These are phyloP conservation scores for Palloptera scutellata DNA, from an alignment of 2,888 invertebrate species.

Conservation along the genomic window DNA sequence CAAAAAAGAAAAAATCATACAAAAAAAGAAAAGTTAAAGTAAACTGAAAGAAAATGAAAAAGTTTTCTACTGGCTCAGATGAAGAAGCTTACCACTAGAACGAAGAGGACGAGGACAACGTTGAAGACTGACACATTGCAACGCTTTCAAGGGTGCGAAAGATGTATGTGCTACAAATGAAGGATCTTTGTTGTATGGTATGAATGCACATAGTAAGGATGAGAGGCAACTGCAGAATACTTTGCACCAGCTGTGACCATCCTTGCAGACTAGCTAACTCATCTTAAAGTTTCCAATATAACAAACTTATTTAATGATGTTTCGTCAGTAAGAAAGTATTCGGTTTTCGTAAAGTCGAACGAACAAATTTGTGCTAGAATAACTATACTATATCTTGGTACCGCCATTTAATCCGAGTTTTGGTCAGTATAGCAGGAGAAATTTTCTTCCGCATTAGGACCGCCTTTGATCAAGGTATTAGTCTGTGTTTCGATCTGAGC, in stretches of 20 bases:
- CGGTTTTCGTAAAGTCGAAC: too few species aligned
- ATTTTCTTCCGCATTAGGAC: too few species aligned
- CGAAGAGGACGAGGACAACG: neutral
- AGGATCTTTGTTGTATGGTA: neutral
- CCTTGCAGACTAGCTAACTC: slow-evolving; percentile 9
- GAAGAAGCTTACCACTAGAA: neutral
- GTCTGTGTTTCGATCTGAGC: too few species aligned
- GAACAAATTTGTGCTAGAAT: too few species aligned
- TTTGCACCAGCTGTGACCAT: slow-evolving; percentile 47
- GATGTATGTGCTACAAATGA: slow-evolving; percentile 19
- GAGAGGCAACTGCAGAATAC: slow-evolving; percentile 2
- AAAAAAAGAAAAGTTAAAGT: slow-evolving; percentile 35
- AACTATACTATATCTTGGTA: too few species aligned
- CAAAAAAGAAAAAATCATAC: slow-evolving; percentile 3
- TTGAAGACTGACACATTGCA: slow-evolving; percentile 24
- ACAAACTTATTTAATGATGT: too few species aligned
- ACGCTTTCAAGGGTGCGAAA: slow-evolving; percentile 19
- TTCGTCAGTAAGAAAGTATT: too few species aligned
- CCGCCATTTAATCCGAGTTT: too few species aligned
- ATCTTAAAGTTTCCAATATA: slow-evolving; percentile 37
- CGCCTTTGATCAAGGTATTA: too few species aligned
- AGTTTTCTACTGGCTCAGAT: neutral
- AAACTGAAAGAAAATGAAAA: slow-evolving; percentile 35
- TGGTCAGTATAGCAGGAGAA: too few species aligned
- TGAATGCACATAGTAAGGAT: neutral